Evolutionary conservation across 2,113 vertebrate species (phyloP).

Genomic region (Rhabdornis inornatus): DNA sequence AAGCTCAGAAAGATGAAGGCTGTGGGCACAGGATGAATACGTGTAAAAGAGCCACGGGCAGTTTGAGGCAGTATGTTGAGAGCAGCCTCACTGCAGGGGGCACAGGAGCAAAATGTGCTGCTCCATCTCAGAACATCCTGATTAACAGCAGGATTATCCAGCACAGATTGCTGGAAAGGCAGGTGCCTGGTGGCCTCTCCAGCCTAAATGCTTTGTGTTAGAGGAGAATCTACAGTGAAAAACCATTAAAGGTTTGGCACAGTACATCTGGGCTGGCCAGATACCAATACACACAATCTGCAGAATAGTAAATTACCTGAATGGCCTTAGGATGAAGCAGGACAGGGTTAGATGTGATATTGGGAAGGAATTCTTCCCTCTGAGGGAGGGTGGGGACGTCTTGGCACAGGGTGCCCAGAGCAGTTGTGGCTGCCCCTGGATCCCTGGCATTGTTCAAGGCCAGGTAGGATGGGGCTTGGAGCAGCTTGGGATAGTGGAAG

Average conservation of each 20-base stretch:
- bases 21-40: neutral
- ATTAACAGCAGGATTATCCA: neutral
- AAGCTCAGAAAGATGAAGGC: neutral
- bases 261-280: neutral
- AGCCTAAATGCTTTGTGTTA: neutral
- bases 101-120: neutral
- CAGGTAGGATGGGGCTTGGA: neutral
- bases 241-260: neutral
- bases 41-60: neutral
- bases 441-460: neutral
- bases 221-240: neutral
- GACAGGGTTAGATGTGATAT: rapidly evolving
- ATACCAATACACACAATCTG: neutral
- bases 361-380: neutral
- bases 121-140: neutral
- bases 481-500: neutral
- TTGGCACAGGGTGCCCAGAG: neutral
- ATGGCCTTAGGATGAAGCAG: neutral
- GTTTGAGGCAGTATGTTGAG: neutral
- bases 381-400: neutral
- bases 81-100: neutral
- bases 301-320: neutral
- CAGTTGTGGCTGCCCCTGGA: neutral
- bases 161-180: neutral
- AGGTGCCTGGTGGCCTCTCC: neutral